These are phyloP conservation scores for Tachycineta bicolor DNA, from an alignment of 2,113 vertebrate genomes.

Conservation along the genomic window DNA sequence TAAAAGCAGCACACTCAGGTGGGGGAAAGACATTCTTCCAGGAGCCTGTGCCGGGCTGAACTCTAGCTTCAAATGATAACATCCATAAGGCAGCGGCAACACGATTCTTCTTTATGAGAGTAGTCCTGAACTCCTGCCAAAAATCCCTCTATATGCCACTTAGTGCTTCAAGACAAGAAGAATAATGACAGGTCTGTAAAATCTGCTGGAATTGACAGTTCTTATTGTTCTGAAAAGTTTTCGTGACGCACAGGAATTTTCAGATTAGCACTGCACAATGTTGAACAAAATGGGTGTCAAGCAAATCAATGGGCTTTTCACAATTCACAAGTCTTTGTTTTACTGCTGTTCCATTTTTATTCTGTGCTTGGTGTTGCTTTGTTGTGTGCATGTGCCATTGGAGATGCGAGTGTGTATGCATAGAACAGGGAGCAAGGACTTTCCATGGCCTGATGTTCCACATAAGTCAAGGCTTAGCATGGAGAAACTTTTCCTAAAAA, in stretches of 20 bases:
- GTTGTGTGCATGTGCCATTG: background rate
- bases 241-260: constrained; percentile 31
- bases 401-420: background rate
- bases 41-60: background rate
- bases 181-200: constrained; percentile 61
- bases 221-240: constrained; percentile 65
- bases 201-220: constrained; percentile 63
- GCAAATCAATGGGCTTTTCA: constrained; percentile 54
- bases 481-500: background rate
- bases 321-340: background rate
- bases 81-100: background rate
- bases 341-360: constrained; percentile 7
- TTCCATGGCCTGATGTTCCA: background rate
- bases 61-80: background rate
- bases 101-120: background rate
- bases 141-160: constrained; percentile 9
- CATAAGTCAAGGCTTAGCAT: background rate
- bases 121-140: constrained; percentile 45
- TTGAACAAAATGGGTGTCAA: constrained; percentile 45
- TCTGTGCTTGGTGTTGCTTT: background rate
- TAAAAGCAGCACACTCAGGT: background rate
- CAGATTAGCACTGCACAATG: constrained; percentile 26
- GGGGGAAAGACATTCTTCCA: background rate
- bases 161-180: constrained; percentile 58
- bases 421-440: background rate